A percentile compares a stretch with the other conserved stretches of the same genome.
These are phyloP conservation scores for Cyclina sinensis DNA, from an alignment of 1,140 invertebrate genomes.

Conservation along the genomic window DNA sequence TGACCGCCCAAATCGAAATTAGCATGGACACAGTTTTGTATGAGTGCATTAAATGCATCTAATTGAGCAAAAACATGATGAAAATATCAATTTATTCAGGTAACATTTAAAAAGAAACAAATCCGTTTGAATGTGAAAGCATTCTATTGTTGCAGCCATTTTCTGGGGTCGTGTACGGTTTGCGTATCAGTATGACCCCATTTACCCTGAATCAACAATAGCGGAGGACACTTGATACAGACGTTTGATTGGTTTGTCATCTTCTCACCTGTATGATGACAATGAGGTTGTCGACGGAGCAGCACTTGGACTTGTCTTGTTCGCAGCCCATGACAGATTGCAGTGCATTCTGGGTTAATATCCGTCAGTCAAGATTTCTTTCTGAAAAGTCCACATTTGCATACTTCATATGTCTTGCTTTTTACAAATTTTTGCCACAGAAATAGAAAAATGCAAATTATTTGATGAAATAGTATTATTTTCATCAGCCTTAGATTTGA, in stretches of 20 bases:
- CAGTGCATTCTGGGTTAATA: constrained; percentile 54
- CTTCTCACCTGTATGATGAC: constrained; percentile 50
- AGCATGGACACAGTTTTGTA: neutral
- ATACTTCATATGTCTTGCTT: neutral
- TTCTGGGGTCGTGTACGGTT: constrained; percentile 59
- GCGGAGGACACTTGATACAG: constrained; percentile 58
- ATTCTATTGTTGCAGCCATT: constrained; percentile 39
- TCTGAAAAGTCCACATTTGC: neutral
- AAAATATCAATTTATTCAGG: constrained; percentile 60
- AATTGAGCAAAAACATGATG: constrained; percentile 65
- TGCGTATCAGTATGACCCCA: constrained; percentile 36
- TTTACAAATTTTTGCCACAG: no score
- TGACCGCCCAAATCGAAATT: constrained; percentile 54
- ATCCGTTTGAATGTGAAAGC: constrained; percentile 43
- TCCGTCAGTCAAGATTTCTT: constrained; percentile 36
- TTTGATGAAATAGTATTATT: no score
- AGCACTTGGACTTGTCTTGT: neutral
- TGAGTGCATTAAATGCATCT: constrained; percentile 45
- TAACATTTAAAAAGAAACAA: constrained; percentile 54
- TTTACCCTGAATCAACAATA: constrained; percentile 44
- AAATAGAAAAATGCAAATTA: no score
- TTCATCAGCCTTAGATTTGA: no score
- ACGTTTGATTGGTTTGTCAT: constrained; percentile 57
- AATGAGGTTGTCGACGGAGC: constrained; percentile 28
- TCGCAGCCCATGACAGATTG: constrained; percentile 14